Base-by-base conservation (phyloP, 2,797 vertebrate genomes). In the Brotula barbata region DNA sequence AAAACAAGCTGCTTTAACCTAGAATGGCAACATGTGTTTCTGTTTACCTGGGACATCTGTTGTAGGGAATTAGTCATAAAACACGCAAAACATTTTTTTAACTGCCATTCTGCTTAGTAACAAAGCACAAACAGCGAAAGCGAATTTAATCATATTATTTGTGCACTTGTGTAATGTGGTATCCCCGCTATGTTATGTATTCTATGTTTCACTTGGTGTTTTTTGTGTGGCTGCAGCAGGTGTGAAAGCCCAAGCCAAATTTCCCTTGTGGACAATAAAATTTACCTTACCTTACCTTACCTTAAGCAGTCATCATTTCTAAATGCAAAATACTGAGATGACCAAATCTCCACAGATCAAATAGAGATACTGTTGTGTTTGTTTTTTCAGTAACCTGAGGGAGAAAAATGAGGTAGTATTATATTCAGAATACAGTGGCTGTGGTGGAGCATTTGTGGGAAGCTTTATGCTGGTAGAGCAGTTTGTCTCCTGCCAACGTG, bases 21-120 rank as follows among this genome's bases (percentile, higher is more conserved):
- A 58, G 40, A 31, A 64, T 69, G 42, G 62, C 43, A 34, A 71
- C 84, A 90, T 80, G 55, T 90, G 89, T 89, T 93, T 89, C 56
- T 83, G 71, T 80, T 92, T 90, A 89, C 75, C 77, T 67, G 58
- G 70, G 48, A 85, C 85, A 85, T 83, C 78, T 81, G 85, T 57
- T 81, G 36, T 16, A 6, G 53, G 45, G 66, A 68, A 78, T 81
- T 74, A 66, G 59, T 81, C 64, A 73, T 74, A 67, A 66, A 67
- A 70, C 3, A 37, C 33, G 59, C 60, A 7, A 71, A 73, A 75
- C 58, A 55, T 75, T 81, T 71, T 57, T 36, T 58, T 64, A 65
- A 61, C 51, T n/a, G 57, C 55, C 64, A 73, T 42, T 79, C 41
- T 71, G 50, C 64, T 62, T 44, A 48, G 54, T 31, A 75, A 73